Conservation (phyloP, 2,797 vertebrate species). For the Antennarius maculatus region DNA sequence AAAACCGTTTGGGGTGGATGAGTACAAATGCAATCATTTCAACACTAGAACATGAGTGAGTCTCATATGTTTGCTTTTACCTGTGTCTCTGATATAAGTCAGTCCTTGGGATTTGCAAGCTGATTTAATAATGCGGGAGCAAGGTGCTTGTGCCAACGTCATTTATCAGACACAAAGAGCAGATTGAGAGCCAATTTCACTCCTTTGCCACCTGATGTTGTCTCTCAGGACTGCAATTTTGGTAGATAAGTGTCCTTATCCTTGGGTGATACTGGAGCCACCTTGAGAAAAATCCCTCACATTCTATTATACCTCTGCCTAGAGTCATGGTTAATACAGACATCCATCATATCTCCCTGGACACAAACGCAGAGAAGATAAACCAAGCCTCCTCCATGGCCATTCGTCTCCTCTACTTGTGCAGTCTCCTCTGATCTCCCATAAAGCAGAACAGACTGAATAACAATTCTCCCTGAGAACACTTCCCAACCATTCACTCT, state of each 20-base stretch:
- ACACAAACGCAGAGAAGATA: slow-evolving; percentile 52
- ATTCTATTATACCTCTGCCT: slow-evolving; percentile 50
- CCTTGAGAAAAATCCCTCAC: slow-evolving; percentile 60
- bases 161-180: slow-evolving; percentile 72
- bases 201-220: slow-evolving; percentile 44
- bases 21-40: background rate
- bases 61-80: slow-evolving; percentile 24
- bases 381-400: slow-evolving; percentile 38
- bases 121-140: slow-evolving; percentile 53
- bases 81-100: slow-evolving; percentile 11
- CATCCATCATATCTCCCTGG: slow-evolving; percentile 62
- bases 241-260: slow-evolving; percentile 64
- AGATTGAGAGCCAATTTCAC: slow-evolving; percentile 49
- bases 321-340: slow-evolving; percentile 34
- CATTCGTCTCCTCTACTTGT: slow-evolving; percentile 53
- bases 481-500: background rate
- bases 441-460: slow-evolving; percentile 30
- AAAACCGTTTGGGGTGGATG: too few species aligned
- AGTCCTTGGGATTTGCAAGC: slow-evolving; percentile 22
- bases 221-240: slow-evolving; percentile 59
- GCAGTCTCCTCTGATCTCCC: slow-evolving; percentile 48
- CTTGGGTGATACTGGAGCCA: slow-evolving; percentile 51
- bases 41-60: background rate
- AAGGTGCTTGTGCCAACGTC: slow-evolving; percentile 44
- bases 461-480: slow-evolving; percentile 41